These are phyloP conservation scores for Pristis pectinata DNA, from an alignment of 2,797 vertebrate genomes.

Conservation along the genomic window DNA sequence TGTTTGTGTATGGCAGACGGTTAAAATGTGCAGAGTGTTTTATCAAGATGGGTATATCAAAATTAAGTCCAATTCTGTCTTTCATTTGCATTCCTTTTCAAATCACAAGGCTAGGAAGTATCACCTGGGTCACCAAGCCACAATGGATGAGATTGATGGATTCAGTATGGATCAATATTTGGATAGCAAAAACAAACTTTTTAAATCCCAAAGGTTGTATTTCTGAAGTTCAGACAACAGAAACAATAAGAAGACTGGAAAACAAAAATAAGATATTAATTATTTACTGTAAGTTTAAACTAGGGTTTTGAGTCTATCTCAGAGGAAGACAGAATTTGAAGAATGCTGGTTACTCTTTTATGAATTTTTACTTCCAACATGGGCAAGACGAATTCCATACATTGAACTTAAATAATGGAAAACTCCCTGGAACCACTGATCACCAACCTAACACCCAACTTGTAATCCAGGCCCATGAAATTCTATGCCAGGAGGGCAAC, in stretches of 20 bases:
- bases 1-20: not conserved
- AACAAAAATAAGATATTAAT: not conserved
- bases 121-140: not conserved
- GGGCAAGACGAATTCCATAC: not conserved
- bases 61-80: not conserved
- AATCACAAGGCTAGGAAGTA: not conserved
- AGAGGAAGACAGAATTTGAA: no score
- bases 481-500: not conserved
- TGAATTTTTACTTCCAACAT: not conserved
- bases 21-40: not conserved
- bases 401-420: no score
- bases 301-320: no score
- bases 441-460: not conserved
- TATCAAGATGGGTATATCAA: not conserved
- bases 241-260: not conserved
- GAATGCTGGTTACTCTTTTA: no score
- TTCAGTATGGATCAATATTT: not conserved
- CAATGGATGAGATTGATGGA: not conserved
- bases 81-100: not conserved
- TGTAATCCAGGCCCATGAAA: not conserved
- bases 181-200: not conserved
- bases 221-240: not conserved
- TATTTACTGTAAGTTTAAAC: no score
- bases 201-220: not conserved
- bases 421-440: not conserved